A percentile compares a stretch with the other conserved stretches of the same genome.
phyloP scores from a whole-genome alignment of 1,140 invertebrate genomes.

The Drosophila erecta region DNA sequence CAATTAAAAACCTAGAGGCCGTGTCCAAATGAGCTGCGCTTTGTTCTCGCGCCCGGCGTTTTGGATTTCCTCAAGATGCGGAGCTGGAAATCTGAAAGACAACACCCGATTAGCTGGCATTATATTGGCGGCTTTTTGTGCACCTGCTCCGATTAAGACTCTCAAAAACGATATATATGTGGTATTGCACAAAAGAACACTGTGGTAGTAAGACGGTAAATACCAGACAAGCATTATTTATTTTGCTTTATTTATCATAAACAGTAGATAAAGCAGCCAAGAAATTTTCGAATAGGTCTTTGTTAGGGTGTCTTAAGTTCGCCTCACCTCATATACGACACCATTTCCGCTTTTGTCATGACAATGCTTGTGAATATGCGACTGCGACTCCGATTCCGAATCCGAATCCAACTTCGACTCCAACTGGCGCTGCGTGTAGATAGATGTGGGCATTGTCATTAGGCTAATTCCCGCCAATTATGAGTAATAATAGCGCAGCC shows the following conservation, averaged over 20 bases:
- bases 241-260: neutral
- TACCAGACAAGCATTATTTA: too few species aligned
- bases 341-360: slow-evolving; percentile 40
- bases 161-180: slow-evolving; percentile 4
- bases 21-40: slow-evolving; percentile 62
- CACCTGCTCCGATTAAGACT: slow-evolving; percentile 7
- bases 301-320: slow-evolving; percentile 29
- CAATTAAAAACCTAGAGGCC: slow-evolving; percentile 71
- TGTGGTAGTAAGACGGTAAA: neutral
- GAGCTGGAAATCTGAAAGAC: slow-evolving; percentile 29
- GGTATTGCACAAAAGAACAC: slow-evolving; percentile 5
- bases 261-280: neutral
- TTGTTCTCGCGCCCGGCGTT: slow-evolving; percentile 57
- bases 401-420: slow-evolving; percentile 20
- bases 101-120: slow-evolving; percentile 38
- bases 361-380: slow-evolving; percentile 37
- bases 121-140: slow-evolving; percentile 25
- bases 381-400: slow-evolving; percentile 10
- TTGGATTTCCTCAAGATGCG: slow-evolving; percentile 40
- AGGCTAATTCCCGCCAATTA: slow-evolving; percentile 79
- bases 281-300: neutral
- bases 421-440: slow-evolving; percentile 35
- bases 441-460: slow-evolving; percentile 63
- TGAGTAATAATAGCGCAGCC: slow-evolving; percentile 64
- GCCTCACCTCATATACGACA: slow-evolving; percentile 17